Percentiles rank a stretch among this genome's conserved stretches.
Evolutionary conservation across 2,113 vertebrate genomes (phyloP).

Genomic region (Ptyas mucosa): DNA sequence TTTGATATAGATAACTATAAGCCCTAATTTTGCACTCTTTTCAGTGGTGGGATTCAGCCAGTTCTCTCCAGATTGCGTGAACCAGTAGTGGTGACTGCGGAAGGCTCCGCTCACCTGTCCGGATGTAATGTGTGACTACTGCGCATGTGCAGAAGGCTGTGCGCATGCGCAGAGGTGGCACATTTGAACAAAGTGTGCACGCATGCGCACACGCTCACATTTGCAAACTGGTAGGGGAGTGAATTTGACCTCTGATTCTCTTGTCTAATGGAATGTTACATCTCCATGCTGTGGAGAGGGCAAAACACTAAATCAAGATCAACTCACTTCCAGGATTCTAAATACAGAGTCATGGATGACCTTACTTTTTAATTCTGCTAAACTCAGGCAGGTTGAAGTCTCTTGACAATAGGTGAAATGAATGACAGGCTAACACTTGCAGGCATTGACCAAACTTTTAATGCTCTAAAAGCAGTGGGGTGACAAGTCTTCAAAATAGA

Average conservation of each 20-base stretch:
- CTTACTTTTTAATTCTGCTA: not conserved
- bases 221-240: too few relatives aligned
- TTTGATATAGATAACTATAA: not conserved
- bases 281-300: not conserved
- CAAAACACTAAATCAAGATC: not conserved
- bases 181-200: too few relatives aligned
- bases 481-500: not conserved
- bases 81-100: too few relatives aligned
- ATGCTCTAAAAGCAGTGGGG: not conserved
- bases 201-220: too few relatives aligned
- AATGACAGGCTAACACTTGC: not conserved
- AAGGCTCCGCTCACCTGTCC: too few relatives aligned
- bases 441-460: not conserved
- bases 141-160: too few relatives aligned
- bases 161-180: too few relatives aligned
- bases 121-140: too few relatives aligned
- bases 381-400: not conserved
- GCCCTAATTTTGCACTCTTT: not conserved
- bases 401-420: not conserved
- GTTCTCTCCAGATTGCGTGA: too few relatives aligned
- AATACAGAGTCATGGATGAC: not conserved
- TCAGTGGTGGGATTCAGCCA: too few relatives aligned
- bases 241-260: not conserved
- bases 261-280: not conserved
- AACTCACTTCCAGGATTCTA: not conserved